These are phyloP conservation scores for Willowsia nigromaculata DNA, from an alignment of 2,888 invertebrate species.

Conservation along the genomic window DNA sequence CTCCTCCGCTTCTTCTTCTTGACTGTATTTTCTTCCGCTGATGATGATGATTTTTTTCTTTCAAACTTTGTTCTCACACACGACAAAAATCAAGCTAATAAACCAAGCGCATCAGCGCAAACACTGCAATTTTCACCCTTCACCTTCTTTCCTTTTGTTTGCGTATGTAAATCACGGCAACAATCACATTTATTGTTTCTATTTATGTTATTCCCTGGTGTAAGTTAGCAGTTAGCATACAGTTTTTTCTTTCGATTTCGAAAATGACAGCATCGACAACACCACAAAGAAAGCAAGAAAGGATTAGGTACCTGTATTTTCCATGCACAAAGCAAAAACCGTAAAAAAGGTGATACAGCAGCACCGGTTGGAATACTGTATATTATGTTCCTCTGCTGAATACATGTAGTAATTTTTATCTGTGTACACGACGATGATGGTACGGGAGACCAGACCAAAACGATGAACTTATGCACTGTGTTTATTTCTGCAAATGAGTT, in stretches of 20 bases:
- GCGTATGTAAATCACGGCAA: neutral
- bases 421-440: neutral
- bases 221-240: neutral
- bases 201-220: no score
- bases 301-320: neutral
- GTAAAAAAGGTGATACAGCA: neutral
- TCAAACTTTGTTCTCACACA: neutral
- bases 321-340: neutral
- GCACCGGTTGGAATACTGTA: neutral
- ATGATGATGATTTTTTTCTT: neutral
- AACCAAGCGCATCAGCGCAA: neutral
- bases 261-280: neutral
- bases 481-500: neutral
- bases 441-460: neutral
- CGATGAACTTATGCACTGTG: neutral
- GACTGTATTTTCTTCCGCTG: neutral
- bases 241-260: neutral
- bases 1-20: neutral
- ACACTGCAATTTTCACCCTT: neutral
- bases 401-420: neutral
- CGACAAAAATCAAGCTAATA: neutral
- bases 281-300: neutral
- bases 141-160: constrained; percentile 14
- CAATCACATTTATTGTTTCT: neutral
- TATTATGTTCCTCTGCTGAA: no score